Evolutionary conservation across 2,113 vertebrate genomes (phyloP), one percentile per base, ranked within the genome.

Genomic region (Psilopsiagon aymara): DNA sequence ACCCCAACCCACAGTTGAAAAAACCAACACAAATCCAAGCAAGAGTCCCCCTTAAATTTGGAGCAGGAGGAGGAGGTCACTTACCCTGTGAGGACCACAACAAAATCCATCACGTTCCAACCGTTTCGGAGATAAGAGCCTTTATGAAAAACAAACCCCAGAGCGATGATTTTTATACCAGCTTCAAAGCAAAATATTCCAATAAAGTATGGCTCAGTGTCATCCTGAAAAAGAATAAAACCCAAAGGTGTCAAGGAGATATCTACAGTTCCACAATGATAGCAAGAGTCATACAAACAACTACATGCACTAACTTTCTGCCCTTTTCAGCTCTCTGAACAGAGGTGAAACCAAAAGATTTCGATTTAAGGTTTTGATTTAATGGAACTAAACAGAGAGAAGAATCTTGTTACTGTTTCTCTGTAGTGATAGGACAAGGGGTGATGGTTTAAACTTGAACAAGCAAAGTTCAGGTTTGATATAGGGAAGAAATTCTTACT

Each of bases 31-130:
- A 20, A 53, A 68, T 8, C 27, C 67, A 68, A 82, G 33, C 8
- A 23, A 67, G 19, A 47, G 27, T 2, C 6, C 17, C 53, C 18
- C 2, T 7, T 5, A 8, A 44, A 67, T 33, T 7, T 15, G 2
- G 28, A 31, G 28, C 35, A 37, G 35, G 5, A 39, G 33, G 13
- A 27, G 23, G 35, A 35, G 39, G 35, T n/a, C 71, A 97, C 99
- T 98, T 98, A 99, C 99, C 99, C 99, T 0, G 99, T 99, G 75
- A 99, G 99, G 92, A 99, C 99, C 71, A 99, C 99, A 33, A 99
- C 99, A 28, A 99, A 99, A 98, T 99, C 99, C 99, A 99, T 99
- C 98, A 99, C 99, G 3, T 99, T 99, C 99, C 99, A 99, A 93
- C 99, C 99, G 0, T 99, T 99, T 29, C 99, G 98, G 88, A 99